Evolutionary conservation across 2,797 vertebrate genomes (phyloP), one percentile per base, ranked within the genome.

Genomic region (Lagorchestes hirsutus): DNA sequence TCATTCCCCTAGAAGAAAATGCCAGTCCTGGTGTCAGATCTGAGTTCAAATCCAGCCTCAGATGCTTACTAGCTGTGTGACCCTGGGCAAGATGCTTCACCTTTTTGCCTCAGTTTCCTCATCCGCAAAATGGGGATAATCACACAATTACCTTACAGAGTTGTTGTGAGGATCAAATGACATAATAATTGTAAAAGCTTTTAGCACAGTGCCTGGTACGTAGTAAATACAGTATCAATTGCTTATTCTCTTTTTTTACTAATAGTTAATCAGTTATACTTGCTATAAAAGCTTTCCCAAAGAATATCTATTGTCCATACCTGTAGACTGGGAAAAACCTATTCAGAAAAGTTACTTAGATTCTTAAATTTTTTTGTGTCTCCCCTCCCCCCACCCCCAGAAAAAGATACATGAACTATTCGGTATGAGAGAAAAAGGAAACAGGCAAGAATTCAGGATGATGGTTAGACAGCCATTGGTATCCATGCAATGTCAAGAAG

Each of bases 291-390:
- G 24, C 82, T 55, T 91, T 93, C 94, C 55, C 92, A 90, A 91
- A 54, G n/a, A 24, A 90, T 59, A 55, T 93, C 94, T 92, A 95
- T 50, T 94, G 92, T 93, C 90, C n/a, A 62, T 87, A 95, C 92
- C 24, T 82, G n/a, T 55, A 55, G 93, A 96, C 67, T 10, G 59
- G n/a, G 67, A 95, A 93, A 95, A 55, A 52, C 90, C 52, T 55
- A 40, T 31, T 92, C 95, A 96, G 92, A 29, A 62, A 74, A 8
- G 8, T 46, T 24, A 82, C 67, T 46, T 46, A 46, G 67, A 82
- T 10, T 40, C 6, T 82, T 82, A 16, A 40, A 22, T 40, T 22
- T 74, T 40, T 74, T 74, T 74, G n/a, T 52, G 5, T 52, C 52
- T 52, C 8, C 6, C 5, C 50, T n/a, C 50, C 50, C 50, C 4